Evolutionary conservation across 37 sponge, comb jelly and placozoan species (phyloP), one percentile per base, ranked within the genome.

Genomic region (Oopsacas minuta): DNA sequence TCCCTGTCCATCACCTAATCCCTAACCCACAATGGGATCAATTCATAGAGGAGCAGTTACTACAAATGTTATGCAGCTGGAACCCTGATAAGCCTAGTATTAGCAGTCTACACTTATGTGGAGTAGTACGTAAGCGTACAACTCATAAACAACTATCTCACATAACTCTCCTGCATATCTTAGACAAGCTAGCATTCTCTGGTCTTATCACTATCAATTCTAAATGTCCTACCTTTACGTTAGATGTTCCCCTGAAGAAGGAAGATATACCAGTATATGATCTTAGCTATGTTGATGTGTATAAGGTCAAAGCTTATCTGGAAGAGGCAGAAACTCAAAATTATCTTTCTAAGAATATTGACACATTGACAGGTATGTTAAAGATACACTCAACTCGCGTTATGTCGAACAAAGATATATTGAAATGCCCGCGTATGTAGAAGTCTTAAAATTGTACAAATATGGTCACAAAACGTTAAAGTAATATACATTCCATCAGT

Each of bases 301-400:
- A 61, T n/a, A 61, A 61, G 22, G 75, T 61, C 28, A 61, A 61
- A 61, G 75, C 75, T 3, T 61, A 61, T n/a, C 75, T 61, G 75
- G 75, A 61, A 34, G 75, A 61, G 75, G 75, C 32, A 12, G 75
- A 42, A 42, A 42, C 8, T 15, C 49, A 42, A 15, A 8, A 8
- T 17, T 17, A 8, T 17, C 49, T 17, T 8, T 15, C 49, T 15
- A 8, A 42, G 12, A 42, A 42, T 15, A 42, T 42, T 17, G 49
- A 42, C 15, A 15, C 49, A 42, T 42, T 42, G 49, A 17, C 49
- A 42, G 49, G 49, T 42, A 42, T 8, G 15, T 42, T 42, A 42
- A 17, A 42, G 49, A 42, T 42, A 42, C 49, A 15, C 8, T 17
- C 49, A n/a, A n/a, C n/a, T n/a, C n/a, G n/a, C n/a, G n/a, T n/a